Percentiles rank a stretch among this genome's conserved stretches.
phyloP scores from a whole-genome alignment of 2,888 invertebrate species.

The Syritta pipiens region DNA sequence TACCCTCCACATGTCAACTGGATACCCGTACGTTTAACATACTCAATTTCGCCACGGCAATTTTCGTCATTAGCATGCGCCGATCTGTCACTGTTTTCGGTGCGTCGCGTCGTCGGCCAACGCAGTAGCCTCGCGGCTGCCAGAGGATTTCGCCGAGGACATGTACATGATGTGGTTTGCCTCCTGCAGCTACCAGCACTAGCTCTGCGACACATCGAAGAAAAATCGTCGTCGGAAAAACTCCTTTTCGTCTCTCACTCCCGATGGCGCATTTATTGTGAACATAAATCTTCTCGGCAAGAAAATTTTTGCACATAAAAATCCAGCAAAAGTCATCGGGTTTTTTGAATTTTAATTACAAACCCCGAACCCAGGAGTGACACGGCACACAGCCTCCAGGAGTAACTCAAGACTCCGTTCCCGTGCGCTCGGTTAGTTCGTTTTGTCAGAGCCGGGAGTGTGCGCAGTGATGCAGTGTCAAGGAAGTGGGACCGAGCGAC shows the following conservation, averaged over 20 bases:
- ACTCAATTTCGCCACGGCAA: slow-evolving; percentile 51
- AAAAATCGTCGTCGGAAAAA: slow-evolving; percentile 27
- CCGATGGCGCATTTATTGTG: slow-evolving; percentile 58
- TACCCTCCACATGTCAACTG: slow-evolving; percentile 47
- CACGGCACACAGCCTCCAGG: not conserved
- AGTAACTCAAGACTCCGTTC: slow-evolving; percentile 32
- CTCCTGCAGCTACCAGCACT: slow-evolving; percentile 39
- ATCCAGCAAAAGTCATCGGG: not conserved
- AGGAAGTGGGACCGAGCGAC: slow-evolving; percentile 48
- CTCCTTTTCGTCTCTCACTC: slow-evolving; percentile 28
- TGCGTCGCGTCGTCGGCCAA: slow-evolving; percentile 9
- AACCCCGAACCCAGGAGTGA: not conserved
- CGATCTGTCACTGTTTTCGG: slow-evolving; percentile 56
- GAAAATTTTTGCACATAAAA: slow-evolving; percentile 38
- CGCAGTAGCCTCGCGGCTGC: slow-evolving; percentile 1
- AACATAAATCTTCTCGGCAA: slow-evolving; percentile 53
- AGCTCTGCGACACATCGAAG: slow-evolving; percentile 33
- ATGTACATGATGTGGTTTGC: slow-evolving; percentile 28
- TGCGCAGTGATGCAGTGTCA: slow-evolving; percentile 12
- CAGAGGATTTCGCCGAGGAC: slow-evolving; percentile 34
- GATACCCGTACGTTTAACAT: slow-evolving; percentile 29
- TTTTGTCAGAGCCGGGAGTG: slow-evolving; percentile 28
- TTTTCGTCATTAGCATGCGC: slow-evolving; percentile 64
- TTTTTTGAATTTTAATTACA: not conserved
- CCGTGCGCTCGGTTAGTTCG: slow-evolving; percentile 21